Conservation (phyloP, 2,888 invertebrate genomes). For the Meteorus cinctellus region DNA sequence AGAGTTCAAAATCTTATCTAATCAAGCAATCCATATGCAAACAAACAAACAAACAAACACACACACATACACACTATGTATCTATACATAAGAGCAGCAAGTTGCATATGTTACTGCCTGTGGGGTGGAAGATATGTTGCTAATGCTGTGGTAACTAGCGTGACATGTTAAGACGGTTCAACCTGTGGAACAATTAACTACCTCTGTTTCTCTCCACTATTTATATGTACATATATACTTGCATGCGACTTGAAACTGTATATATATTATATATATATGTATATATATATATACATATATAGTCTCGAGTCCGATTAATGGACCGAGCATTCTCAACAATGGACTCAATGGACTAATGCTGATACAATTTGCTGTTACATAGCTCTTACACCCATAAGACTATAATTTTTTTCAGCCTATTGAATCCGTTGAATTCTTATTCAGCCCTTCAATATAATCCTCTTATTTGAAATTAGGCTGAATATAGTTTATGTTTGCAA, state of each 20-base stretch:
- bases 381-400: too few species aligned
- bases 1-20: background rate
- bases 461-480: too few species aligned
- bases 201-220: slow-evolving; percentile 32
- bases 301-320: slow-evolving; percentile 35
- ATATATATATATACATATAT: background rate
- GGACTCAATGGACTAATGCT: slow-evolving; percentile 9
- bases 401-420: too few species aligned
- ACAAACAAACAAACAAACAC: too few species aligned
- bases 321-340: slow-evolving; percentile 22
- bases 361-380: background rate
- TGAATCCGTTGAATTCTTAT: too few species aligned
- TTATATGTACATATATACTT: slow-evolving; percentile 1
- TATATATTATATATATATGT: too few species aligned
- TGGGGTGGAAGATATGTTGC: slow-evolving; percentile 19
- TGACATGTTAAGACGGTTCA: slow-evolving; percentile 46
- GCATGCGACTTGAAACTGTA: background rate
- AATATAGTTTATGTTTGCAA: too few species aligned
- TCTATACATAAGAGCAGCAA: background rate
- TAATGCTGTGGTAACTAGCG: slow-evolving; percentile 39
- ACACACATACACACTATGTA: background rate
- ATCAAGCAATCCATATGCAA: background rate
- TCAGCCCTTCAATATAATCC: too few species aligned
- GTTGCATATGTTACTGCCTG: slow-evolving; percentile 4
- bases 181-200: slow-evolving; percentile 48